Base-by-base conservation (phyloP, 2,113 vertebrate species). In the Ageneiosus marmoratus region DNA sequence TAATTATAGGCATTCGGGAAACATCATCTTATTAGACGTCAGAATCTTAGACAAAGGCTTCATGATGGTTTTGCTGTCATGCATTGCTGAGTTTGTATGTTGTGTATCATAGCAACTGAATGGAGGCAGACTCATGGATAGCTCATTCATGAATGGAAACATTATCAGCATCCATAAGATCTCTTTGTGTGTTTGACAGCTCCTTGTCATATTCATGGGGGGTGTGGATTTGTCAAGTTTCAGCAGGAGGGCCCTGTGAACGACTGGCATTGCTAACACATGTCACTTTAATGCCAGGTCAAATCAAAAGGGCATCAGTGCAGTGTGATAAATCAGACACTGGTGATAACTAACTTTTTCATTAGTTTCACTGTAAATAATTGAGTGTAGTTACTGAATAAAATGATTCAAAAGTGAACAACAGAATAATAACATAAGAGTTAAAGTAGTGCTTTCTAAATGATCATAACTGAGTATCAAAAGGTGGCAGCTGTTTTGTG, bases 151-250 rank as follows among this genome's bases (percentile, higher is more conserved):
- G 90, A 93, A 92, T 92, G 90, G 89, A 88, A 89, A 92, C 88
- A 92, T 93, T 93, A 91, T 93, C 85, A 88, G 79, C 83, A 37
- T 90, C 90, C 88, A 88, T 90, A 87, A 90, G 91, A 92, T 91
- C 89, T 87, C 85, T 91, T 93, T 93, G 90, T 92, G 86, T 53
- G 56, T 91, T 87, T 92, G 90, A 91, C 81, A 89, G 75, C 80
- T 83, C 87, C 51, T 89, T 91, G 92, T 92, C 90, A 91, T 93
- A 89, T 90, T 89, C 85, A 81, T 87, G 86, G 90, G 88, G 88
- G 81, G 18, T 85, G 84, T 51, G 76, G 89, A 92, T 91, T 92
- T 91, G 90, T 90, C 86, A 90, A 90, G 87, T 89, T 88, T 80
- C 88, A 37, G 88, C 20, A 80, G 91, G 89, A 87, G 86, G 86